Base-by-base conservation (phyloP, 1,140 invertebrate genomes). In the Trichonephila clavata region DNA sequence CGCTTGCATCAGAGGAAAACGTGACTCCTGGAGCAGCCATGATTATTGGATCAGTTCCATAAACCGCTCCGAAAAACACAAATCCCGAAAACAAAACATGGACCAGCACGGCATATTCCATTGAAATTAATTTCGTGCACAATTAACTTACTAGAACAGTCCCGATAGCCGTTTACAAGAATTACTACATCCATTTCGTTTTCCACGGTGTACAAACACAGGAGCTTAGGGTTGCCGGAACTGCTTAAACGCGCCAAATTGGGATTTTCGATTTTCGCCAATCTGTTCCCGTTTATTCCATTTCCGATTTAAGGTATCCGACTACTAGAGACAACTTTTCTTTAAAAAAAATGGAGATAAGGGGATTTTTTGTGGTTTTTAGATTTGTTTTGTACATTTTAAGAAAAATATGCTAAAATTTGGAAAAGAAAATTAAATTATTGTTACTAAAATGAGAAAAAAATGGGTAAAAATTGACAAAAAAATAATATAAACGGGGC, bases 1-100 rank as follows among this genome's bases (percentile, higher is more conserved):
- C 97, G 3, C 97, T 97, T 77, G 98, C 95, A 95, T 98, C 98
- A 18, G 16, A 21, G 16, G 39, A 24, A 21, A 57, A 59, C 43
- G 81, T 84, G 57, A 84, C 16, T 39, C 20, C 68, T 2, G 7
- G 21, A 14, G 21, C 39, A 88, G 59, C 27, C 86, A 88, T 88
- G 63, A n/a, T 24, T 61, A 59, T 50, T 10, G 50, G 10, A n/a
- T 57, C 43, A 77, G 32, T 39, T 27, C 27, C 16, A 18, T 8
- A 6, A 24, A 86, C 21, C 10, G 20, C 27, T 5, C 20, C 10
- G 57, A 63, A 59, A 32, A 63, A 63, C 0, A 86, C 14, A 63
- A 18, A 60, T 63, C 27, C 84, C n/a, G 59, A 86, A 27, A 61
- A n/a, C 18, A 63, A 21, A 60, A 24, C 27, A n/a, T 27, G 84